A percentile compares a stretch with the other conserved stretches of the same genome.
Evolutionary conservation across 2,113 vertebrate species (phyloP).

Genomic region (Oncorhynchus keta): DNA sequence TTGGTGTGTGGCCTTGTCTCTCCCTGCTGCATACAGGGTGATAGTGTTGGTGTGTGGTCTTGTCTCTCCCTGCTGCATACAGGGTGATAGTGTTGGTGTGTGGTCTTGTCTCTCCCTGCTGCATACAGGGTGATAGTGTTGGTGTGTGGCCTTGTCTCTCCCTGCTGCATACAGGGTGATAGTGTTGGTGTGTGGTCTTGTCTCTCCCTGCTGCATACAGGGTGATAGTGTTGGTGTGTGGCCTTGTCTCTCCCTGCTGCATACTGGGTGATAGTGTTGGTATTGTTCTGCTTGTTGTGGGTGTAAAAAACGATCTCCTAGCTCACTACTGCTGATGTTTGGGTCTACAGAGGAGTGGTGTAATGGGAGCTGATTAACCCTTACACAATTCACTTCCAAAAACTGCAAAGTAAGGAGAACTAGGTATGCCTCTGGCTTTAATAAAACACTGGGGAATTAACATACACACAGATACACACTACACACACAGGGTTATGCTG

Average conservation of each 20-base stretch:
- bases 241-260: slow-evolving; percentile 26
- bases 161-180: slow-evolving; percentile 34
- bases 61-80: slow-evolving; percentile 28
- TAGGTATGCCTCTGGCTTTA: slow-evolving; percentile 50
- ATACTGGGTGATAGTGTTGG: slow-evolving; percentile 28
- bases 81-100: slow-evolving; percentile 31
- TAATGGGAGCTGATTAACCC: slow-evolving; percentile 39
- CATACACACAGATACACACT: background rate
- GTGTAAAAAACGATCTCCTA: no score
- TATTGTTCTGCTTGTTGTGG: slow-evolving; percentile 17
- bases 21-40: slow-evolving; percentile 25
- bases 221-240: slow-evolving; percentile 23
- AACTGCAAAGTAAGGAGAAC: slow-evolving; percentile 65
- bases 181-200: slow-evolving; percentile 21
- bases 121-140: slow-evolving; percentile 31
- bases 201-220: slow-evolving; percentile 25
- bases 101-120: slow-evolving; percentile 20
- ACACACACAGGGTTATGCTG: background rate
- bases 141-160: slow-evolving; percentile 17
- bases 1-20: slow-evolving; percentile 24
- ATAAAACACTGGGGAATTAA: slow-evolving; percentile 52
- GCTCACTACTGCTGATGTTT: no score
- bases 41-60: slow-evolving; percentile 22
- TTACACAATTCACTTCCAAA: slow-evolving; percentile 61
- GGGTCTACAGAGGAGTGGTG: no score